Base-by-base conservation (phyloP, 23 tunicate species). In the Styela plicata region DNA sequence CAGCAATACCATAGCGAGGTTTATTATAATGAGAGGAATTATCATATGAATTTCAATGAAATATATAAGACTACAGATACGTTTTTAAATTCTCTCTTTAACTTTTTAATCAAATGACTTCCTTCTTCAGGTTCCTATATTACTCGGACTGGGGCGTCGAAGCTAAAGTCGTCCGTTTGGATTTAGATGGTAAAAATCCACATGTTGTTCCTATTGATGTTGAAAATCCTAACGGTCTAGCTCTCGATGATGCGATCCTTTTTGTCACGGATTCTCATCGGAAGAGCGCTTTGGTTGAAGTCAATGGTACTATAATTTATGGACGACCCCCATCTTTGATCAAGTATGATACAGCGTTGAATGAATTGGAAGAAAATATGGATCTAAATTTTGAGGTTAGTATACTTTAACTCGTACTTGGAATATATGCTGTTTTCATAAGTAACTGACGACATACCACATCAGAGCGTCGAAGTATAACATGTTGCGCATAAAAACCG, bases 201-300 rank as follows among this genome's bases (percentile, higher is more conserved):
- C 74, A 71, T 13, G 26, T 76, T 10, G 63, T 85, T 36, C 78
- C 82, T 7, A 33, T 84, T 27, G 80, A 33, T 2, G 88, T 95
- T 1, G 90, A 95, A 79, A 95, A 95, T 53, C 99, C 99, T 28
- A 95, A 95, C 88, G 99, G 99, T 28, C 65, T 95, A 5, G 88
- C 91, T 0, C 62, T 79, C 52, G 63, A 84, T 34, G 81, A 70
- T 44, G 67, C 63, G 23, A 34, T 70, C 3, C 76, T 92, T 16
- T 92, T 79, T 69, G 82, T 92, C 31, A 89, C 91, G 22, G 97
- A 92, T 67, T 87, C 97, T 10, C 83, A 80, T 21, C 16, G 64
- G 24, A 92, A 84, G 36, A 85, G 89, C 61, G 82, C 87, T 3
- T 17, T 80, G 0, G 73, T 69, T 0, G 63, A 37, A n/a, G 82